Evolutionary conservation across 2,113 vertebrate species (phyloP), one percentile per base, ranked within the genome.

Genomic region (Kryptolebias marmoratus): DNA sequence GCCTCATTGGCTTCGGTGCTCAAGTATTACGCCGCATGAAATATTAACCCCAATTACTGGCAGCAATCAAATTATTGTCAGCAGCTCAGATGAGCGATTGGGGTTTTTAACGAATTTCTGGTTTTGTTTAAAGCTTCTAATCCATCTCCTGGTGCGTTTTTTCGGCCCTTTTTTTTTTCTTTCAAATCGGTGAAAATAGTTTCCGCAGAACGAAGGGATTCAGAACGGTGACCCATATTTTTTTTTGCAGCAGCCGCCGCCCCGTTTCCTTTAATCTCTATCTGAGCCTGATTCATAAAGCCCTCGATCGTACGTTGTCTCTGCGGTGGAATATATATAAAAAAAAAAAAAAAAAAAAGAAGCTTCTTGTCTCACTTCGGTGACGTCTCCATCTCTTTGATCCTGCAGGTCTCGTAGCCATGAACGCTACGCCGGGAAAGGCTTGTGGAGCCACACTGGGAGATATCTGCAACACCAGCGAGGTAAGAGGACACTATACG

Each of bases 391-490:
- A 22, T 74, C 88, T 82, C 22, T 77, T 84, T 83, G 91, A 85
- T 82, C 71, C 78, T 81, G 67, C 91, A 99, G 97, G 97, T 90
- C 93, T 99, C 66, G 96, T 99, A 87, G 95, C 97, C 48, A 96
- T 96, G 96, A 97, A 95, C 48, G 97, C 97, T 59, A 93, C 94
- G 52, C 97, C 97, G 10, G 97, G 97, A 50, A 97, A 95, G 89
- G 96, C 95, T 71, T 99, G 97, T 9, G 97, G 97, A n/a, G 91
- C 95, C 0, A 94, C 93, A 42, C 90, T 99, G 84, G 95, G 95
- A 80, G 95, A 95, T 70, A 97, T 99, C 92, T 99, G 97, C 90
- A 96, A 95, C 91, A 97, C 96, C 0, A 96, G 94, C 54, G 97
- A 99, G 96, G 97, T 99, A 94, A 92, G 86, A 49, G 52, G 55